Evolutionary conservation across 2,113 vertebrate genomes (phyloP), one percentile per base, ranked within the genome.

Genomic region (Anser brachyrhynchus): DNA sequence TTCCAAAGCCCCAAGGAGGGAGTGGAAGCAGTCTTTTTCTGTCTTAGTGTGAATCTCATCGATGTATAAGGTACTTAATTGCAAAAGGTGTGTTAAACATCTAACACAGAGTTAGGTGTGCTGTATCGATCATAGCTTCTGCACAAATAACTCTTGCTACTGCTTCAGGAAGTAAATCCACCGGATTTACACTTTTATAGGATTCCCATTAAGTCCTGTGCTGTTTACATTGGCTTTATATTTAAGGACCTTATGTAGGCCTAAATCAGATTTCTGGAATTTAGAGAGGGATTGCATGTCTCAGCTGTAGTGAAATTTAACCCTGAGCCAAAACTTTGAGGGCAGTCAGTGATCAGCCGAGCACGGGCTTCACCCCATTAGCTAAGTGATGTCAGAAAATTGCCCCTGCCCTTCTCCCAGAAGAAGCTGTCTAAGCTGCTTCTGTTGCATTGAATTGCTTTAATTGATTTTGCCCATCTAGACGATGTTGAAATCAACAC

Each of bases 251-350:
- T 93, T 92, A 87, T 18, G 17, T 49, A 76, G 80, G 84, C 54
- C 61, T 92, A 90, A 95, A 92, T 92, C 88, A 87, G 79, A 87
- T 94, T 94, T 94, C 92, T 92, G 39, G 39, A 96, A 90, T 33
- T 88, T 89, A 52, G 33, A 77, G 65, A 84, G 26, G 31, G 65
- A 84, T 51, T 81, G 10, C 25, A 43, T 78, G 23, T 81, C 69
- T 92, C 72, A 78, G 61, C 18, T 57, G 46, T 12, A 92, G 70
- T 49, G 87, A 92, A 94, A 78, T 74, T 69, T 75, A 92, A 92
- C 78, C 35, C 65, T 44, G 37, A 92, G 52, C 8, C 61, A 90
- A 84, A 95, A 90, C 18, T 57, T 84, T 23, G 52, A 20, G 12
- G 19, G 52, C 41, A 75, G 35, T 10, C 52, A 65, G 49, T 75